phyloP scores from a whole-genome alignment of 2,888 invertebrate species.

The Elaeidobius kamerunicus region DNA sequence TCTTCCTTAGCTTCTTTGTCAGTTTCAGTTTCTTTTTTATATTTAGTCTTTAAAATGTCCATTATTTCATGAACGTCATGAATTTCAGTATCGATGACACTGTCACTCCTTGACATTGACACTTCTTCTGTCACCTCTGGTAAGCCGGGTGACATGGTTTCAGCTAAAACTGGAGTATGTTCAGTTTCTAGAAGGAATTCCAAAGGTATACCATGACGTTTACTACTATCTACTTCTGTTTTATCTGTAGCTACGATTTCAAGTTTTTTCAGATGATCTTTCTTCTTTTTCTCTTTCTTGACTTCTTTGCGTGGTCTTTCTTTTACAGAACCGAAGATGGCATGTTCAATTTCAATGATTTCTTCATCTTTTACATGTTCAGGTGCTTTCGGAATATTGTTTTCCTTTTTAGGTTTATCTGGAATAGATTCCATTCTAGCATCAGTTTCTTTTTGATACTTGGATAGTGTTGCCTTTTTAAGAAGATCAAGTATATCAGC shows the following conservation, averaged over 20 bases:
- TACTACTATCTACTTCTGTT: constrained; percentile 34
- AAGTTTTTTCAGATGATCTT: constrained; percentile 20
- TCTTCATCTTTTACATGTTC: constrained; percentile 2
- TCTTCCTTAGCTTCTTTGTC: constrained; percentile 12
- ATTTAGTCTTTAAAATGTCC: constrained; percentile 39
- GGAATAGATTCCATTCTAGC: constrained; percentile 2
- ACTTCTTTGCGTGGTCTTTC: constrained; percentile 47
- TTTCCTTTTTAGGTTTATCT: constrained; percentile 7
- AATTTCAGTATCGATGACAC: constrained; percentile 48
- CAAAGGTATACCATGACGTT: constrained; percentile 39
- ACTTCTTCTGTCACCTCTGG: constrained; percentile 29
- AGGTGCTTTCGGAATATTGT: not conserved
- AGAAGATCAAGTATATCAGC: constrained; percentile 28
- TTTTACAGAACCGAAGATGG: constrained; percentile 63
- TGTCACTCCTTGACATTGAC: constrained; percentile 43
- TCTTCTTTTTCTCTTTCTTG: constrained; percentile 31
- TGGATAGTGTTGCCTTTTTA: constrained; percentile 34
- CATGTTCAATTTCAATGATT: constrained; percentile 51
- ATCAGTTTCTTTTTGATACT: constrained; percentile 24
- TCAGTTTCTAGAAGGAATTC: constrained; percentile 35
- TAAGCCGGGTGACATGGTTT: constrained; percentile 30
- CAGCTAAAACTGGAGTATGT: constrained; percentile 27
- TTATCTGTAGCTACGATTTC: constrained; percentile 46
- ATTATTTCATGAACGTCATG: constrained; percentile 47
- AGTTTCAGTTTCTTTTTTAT: constrained; percentile 15